These are phyloP conservation scores for Pyrrhia umbra DNA, from an alignment of 2,888 invertebrate species.

Conservation along the genomic window DNA sequence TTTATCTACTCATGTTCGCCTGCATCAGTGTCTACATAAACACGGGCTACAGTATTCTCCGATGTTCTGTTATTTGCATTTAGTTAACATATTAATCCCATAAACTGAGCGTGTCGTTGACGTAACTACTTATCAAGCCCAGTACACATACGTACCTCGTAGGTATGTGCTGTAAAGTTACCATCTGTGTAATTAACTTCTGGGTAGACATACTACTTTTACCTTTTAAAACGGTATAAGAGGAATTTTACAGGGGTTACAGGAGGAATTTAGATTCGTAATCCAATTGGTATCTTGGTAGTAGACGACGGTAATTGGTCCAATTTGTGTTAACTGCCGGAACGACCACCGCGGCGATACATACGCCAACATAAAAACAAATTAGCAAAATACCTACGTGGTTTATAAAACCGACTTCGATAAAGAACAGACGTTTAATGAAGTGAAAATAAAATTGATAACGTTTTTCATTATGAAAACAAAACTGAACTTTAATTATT, in stretches of 20 bases:
- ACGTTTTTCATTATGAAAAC: background rate
- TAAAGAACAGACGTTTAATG: constrained; percentile 48
- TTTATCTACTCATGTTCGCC: constrained; percentile 10
- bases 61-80: constrained; percentile 77
- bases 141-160: constrained; percentile 48
- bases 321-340: constrained; percentile 79
- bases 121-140: constrained; percentile 71
- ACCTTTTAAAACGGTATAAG: constrained; percentile 38
- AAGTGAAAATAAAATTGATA: constrained; percentile 33
- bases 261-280: constrained; percentile 73
- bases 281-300: constrained; percentile 77
- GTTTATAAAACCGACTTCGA: constrained; percentile 41
- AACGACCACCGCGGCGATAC: constrained; percentile 70
- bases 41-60: constrained; percentile 23
- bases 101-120: constrained; percentile 76
- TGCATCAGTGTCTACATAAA: constrained; percentile 20
- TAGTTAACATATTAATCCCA: constrained; percentile 84
- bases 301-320: constrained; percentile 75
- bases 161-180: constrained; percentile 51
- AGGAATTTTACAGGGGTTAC: constrained; percentile 61
- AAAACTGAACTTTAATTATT: constrained; percentile 25
- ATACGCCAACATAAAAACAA: constrained; percentile 60
- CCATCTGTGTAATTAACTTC: constrained; percentile 57
- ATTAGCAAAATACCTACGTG: constrained; percentile 58
- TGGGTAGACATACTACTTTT: constrained; percentile 33